These are phyloP conservation scores for Drosophila glabriapex DNA, from an alignment of 2,888 invertebrate genomes.

Conservation along the genomic window DNA sequence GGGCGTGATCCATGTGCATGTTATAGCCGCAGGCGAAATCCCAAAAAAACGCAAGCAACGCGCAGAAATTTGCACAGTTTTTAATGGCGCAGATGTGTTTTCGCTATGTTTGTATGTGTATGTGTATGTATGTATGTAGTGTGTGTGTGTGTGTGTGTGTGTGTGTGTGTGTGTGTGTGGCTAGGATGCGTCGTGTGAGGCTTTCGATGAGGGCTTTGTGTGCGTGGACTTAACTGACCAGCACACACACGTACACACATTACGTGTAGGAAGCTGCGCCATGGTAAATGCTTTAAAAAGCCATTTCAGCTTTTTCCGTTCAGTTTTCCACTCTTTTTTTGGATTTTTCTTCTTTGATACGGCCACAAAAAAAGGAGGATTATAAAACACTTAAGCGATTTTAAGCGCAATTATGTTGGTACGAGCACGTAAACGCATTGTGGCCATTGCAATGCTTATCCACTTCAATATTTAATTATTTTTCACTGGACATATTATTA, in stretches of 20 bases:
- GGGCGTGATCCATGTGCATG: conserved; percentile 47
- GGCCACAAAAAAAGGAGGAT: conserved; percentile 69
- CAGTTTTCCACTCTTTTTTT: conserved; percentile 10
- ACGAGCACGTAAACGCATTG: conserved; percentile 67
- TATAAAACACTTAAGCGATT: conserved; percentile 80
- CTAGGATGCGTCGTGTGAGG: conserved; percentile 31
- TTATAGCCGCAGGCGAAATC: conserved; percentile 43
- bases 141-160: conserved; percentile 1
- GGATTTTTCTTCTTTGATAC: conserved; percentile 59
- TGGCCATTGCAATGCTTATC: conserved; percentile 47
- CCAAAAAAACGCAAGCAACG: conserved; percentile 49
- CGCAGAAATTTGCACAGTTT: conserved; percentile 68
- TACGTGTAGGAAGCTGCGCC: conserved; percentile 41
- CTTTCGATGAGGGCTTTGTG: conserved; percentile 57
- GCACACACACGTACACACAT: conserved; percentile 28
- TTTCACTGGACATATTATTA: conserved; percentile 55
- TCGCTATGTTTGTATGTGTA: conserved; percentile 6
- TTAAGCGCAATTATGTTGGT: conserved; percentile 80
- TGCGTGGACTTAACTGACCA: conserved; percentile 66
- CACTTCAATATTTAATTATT: conserved; percentile 62
- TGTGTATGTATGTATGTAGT: neutral
- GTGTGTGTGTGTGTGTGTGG: conserved; percentile 20
- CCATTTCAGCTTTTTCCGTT: conserved; percentile 63
- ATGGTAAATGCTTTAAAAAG: conserved; percentile 72
- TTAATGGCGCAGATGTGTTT: conserved; percentile 61